Base-by-base conservation (phyloP, 2,113 vertebrate species). In the Acanthochromis polyacanthus region DNA sequence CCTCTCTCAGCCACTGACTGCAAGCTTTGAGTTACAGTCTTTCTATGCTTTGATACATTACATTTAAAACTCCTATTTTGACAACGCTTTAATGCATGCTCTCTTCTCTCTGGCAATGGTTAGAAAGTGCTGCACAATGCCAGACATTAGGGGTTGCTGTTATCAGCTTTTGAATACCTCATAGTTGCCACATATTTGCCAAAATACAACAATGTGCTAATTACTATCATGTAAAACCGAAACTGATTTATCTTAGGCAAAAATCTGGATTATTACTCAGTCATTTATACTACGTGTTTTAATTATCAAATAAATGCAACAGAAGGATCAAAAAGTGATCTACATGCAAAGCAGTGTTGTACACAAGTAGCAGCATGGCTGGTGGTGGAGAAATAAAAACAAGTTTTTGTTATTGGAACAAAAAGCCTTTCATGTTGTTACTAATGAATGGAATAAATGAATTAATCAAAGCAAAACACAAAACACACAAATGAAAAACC, bases 361-460 rank as follows among this genome's bases (percentile, higher is more conserved):
- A 22, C 51, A 77, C 71, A 80, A 71, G 77, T n/a, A 30, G 23
- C 52, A 64, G 40, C 53, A 5, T 32, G 38, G 32, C 46, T 46
- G 40, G 16, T 36, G 20, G 32, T 28, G 12, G 69, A 16, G 9
- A 28, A 60, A 22, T 22, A 74, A 40, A 66, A 4, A 64, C 38
- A 25, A 30, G 36, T 52, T 59, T 67, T 67, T 65, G 15, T 52
- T 66, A 36, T 40, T 23, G 19, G 55, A 80, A 57, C 61, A 82
- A 83, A 87, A 71, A 73, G 46, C 56, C 80, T 85, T 85, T 82
- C 59, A 72, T 88, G 78, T 83, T 75, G 32, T 45, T 57, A 71
- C 36, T 85, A 82, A 75, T 66, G 58, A 83, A 70, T 10, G n/a
- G 17, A 80, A 81, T 67, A 51, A 67, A 83, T 71, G 1, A 78